Conservation (phyloP, 2,888 invertebrate genomes). For the Agonopterix subpropinquella region DNA sequence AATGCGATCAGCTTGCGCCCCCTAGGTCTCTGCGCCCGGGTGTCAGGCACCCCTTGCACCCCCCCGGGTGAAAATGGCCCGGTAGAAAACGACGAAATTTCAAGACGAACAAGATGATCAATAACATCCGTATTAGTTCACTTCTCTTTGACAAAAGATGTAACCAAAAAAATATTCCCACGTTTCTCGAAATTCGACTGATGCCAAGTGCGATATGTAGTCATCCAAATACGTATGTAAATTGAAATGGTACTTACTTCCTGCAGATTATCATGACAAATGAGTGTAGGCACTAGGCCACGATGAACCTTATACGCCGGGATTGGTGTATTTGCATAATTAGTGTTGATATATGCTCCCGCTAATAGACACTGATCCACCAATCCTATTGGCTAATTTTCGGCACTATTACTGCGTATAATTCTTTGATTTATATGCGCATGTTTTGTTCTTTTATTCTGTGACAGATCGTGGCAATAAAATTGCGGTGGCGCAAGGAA, state of each 20-base stretch:
- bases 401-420: neutral
- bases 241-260: conserved; percentile 45
- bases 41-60: too few species aligned
- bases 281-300: conserved; percentile 23
- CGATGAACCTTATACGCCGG: conserved; percentile 25
- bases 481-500: too few species aligned
- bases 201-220: neutral
- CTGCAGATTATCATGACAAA: conserved; percentile 57
- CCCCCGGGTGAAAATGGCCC: too few species aligned
- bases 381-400: neutral
- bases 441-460: neutral
- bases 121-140: too few species aligned
- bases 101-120: too few species aligned
- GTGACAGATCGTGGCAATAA: too few species aligned
- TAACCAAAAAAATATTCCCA: too few species aligned
- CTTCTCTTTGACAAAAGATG: too few species aligned
- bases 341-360: conserved; percentile 33
- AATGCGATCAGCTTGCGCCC: too few species aligned
- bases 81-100: too few species aligned
- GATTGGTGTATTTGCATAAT: conserved; percentile 39
- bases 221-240: conserved; percentile 21
- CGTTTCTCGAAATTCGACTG: neutral
- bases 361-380: conserved; percentile 30
- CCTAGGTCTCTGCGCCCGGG: too few species aligned
- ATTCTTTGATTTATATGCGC: neutral